Base-by-base conservation (phyloP, 2,888 invertebrate genomes). In the Hipparchia semele region DNA sequence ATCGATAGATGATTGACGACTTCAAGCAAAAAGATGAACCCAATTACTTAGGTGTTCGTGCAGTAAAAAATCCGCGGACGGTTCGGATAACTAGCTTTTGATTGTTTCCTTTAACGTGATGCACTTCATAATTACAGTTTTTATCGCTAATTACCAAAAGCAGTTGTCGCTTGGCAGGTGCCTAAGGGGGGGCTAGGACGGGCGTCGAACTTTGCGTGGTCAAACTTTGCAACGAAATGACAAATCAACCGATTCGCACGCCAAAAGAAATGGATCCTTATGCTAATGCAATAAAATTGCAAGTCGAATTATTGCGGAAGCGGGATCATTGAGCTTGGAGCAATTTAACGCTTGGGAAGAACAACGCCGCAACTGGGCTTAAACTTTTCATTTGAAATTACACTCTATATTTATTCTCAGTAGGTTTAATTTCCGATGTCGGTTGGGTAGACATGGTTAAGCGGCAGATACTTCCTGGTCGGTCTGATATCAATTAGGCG, bases 251-350 rank as follows among this genome's bases (percentile, higher is more conserved):
- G 70, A 73, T 66, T 69, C 75, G 66, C 3, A 51, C 49, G 59
- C 39, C 78, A 83, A 76, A 72, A 67, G 6, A 89, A 80, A 79
- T 70, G 80, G n/a, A 76, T 81, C 83, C 81, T 78, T 87, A 87
- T 68, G 0, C 0, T 7, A 1, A 67, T 54, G 12, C 6, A 0
- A 75, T 83, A 88, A 79, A 83, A 84, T 79, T 75, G 73, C 80
- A 73, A 81, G 78, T 88, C 46, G 75, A 53, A 71, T 71, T 73
- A 75, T 81, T 78, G 80, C 84, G 83, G 84, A 88, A 87, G 87
- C 83, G 91, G 88, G 92, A 92, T 90, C 92, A 91, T 88, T 92
- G 92, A 88, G 93, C 93, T 92, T 87, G 85, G 84, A 87, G 89
- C 88, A 87, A 88, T 88, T 90, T 87, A 83, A 84, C 83, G 80